Percentiles rank a stretch among this genome's conserved stretches.
phyloP scores from a whole-genome alignment of 2,113 vertebrate genomes.

The Atherinomorus stipes region DNA sequence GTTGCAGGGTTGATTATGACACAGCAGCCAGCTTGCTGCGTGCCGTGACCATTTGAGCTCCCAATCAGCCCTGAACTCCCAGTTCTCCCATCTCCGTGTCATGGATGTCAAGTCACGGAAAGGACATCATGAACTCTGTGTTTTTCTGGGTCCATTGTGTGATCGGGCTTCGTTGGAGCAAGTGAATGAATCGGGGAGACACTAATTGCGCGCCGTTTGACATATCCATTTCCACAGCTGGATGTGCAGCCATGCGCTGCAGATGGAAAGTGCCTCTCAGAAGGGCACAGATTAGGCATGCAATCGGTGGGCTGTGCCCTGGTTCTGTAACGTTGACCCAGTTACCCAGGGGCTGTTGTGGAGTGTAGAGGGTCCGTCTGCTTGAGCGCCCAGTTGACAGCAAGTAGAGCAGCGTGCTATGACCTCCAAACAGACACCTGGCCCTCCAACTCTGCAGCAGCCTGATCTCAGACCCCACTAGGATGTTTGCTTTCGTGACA shows the following conservation, averaged over 20 bases:
- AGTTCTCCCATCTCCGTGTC: constrained; percentile 27
- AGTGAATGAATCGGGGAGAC: constrained; percentile 56
- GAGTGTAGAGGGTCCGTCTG: constrained; percentile 42
- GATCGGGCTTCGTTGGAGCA: constrained; percentile 45
- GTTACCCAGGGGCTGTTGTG: constrained; percentile 60
- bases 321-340: constrained; percentile 72
- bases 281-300: constrained; percentile 73
- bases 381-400: constrained; percentile 29
- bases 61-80: constrained; percentile 12
- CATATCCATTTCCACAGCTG: constrained; percentile 74
- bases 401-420: constrained; percentile 20
- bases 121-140: constrained; percentile 44
- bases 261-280: constrained; percentile 65
- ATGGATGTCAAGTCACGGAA: constrained; percentile 59
- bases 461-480: constrained; percentile 48
- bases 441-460: constrained; percentile 30
- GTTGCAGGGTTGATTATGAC: constrained; percentile 11
- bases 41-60: constrained; percentile 36
- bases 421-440: constrained; percentile 59
- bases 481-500: constrained; percentile 61
- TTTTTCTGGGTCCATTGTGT: constrained; percentile 28
- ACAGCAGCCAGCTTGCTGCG: constrained; percentile 8
- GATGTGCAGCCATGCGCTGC: constrained; percentile 66
- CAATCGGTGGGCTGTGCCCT: constrained; percentile 64
- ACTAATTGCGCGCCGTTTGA: constrained; percentile 72